These are phyloP conservation scores for Pseudorhiza aurosa DNA, from an alignment of 30 jellyfish, hydroid and myxozoan genomes.

Conservation along the genomic window DNA sequence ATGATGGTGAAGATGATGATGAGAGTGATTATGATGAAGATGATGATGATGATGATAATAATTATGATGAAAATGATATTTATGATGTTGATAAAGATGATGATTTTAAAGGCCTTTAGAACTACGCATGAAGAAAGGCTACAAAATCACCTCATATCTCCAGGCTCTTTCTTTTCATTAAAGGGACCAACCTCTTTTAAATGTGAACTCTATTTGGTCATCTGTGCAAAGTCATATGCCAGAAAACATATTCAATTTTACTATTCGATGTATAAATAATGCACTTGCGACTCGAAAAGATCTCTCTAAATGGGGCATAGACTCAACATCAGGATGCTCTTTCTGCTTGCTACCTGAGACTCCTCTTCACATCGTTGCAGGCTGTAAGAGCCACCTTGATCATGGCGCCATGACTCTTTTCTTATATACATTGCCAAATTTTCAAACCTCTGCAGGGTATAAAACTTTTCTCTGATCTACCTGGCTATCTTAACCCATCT, in stretches of 20 bases:
- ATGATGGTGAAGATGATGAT: too few relatives aligned
- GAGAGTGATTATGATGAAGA: too few relatives aligned
- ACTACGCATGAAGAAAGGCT: neutral
- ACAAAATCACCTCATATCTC: neutral
- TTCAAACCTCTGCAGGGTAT: neutral
- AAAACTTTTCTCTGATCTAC: neutral
- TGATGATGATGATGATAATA: too few relatives aligned
- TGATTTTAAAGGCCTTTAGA: neutral
- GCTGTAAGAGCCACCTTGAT: slow-evolving; percentile 3
- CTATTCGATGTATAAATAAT: neutral
- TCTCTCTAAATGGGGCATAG: neutral
- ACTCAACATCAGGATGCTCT: neutral
- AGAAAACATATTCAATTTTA: neutral
- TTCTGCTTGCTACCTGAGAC: neutral
- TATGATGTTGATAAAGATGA: too few relatives aligned
- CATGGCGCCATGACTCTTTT: neutral
- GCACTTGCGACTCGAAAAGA: neutral
- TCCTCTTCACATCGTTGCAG: neutral
- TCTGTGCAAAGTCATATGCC: neutral
- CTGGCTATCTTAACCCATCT: neutral
- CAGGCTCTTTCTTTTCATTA: neutral
- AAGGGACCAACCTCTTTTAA: neutral
- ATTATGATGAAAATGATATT: too few relatives aligned
- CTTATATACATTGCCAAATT: neutral
- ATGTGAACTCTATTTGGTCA: neutral